These are phyloP conservation scores for Decapterus maruadsi DNA, from an alignment of 2,797 vertebrate species.

Conservation along the genomic window DNA sequence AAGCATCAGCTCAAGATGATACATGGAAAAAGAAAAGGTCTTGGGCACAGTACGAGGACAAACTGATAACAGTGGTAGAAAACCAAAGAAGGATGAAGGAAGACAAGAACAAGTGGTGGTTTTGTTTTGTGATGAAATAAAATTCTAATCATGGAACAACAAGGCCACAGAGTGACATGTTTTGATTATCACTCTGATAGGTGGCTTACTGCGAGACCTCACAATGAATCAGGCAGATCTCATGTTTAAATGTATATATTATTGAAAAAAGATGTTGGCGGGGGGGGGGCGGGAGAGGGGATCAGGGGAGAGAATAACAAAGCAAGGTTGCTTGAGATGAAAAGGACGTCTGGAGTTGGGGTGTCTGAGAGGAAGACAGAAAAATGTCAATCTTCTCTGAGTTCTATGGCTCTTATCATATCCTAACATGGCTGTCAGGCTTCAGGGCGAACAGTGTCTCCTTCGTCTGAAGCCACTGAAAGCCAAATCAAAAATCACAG, in stretches of 20 bases:
- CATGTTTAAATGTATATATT: conserved; percentile 79
- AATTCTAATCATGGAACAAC: conserved; percentile 66
- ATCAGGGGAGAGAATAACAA: conserved; percentile 61
- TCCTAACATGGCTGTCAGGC: conserved; percentile 66
- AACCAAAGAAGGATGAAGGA: background rate
- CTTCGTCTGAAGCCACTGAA: conserved; percentile 55
- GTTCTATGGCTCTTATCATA: conserved; percentile 58
- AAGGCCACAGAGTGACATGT: conserved; percentile 62
- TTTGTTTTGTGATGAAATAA: conserved; percentile 47
- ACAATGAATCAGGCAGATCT: conserved; percentile 61
- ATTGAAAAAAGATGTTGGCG: conserved; percentile 42
- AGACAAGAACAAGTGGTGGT: conserved; percentile 8
- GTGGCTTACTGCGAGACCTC: conserved; percentile 64
- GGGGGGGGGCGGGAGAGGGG: conserved; percentile 17
- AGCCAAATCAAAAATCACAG: conserved; percentile 72
- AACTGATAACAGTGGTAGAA: background rate
- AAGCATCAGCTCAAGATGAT: conserved; percentile 2
- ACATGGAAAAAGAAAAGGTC: background rate
- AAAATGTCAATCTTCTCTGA: conserved; percentile 57
- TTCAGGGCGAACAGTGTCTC: conserved; percentile 54
- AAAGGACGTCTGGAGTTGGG: conserved; percentile 59
- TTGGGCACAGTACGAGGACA: conserved; percentile 2
- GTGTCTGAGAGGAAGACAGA: conserved; percentile 62
- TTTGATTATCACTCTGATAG: conserved; percentile 71
- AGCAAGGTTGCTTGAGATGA: conserved; percentile 63